Base-by-base conservation (phyloP, 2,888 invertebrate genomes). In the Arctia plantaginis region DNA sequence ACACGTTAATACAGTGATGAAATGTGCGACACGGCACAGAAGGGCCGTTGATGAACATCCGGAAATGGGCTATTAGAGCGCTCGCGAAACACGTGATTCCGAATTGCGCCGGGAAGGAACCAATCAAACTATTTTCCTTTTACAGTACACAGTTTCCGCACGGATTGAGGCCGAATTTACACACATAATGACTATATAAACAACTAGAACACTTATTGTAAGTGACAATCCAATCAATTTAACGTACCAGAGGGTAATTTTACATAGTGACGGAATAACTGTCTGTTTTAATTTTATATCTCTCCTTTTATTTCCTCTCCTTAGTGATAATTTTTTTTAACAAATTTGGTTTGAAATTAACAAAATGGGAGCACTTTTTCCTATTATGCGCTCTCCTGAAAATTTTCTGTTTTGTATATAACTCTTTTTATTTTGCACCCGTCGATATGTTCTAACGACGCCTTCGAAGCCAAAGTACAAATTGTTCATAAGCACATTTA, bases 11-110 rank as follows among this genome's bases (percentile, higher is more conserved):
- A 27, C 59, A 30, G 30, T 30, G 62, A 62, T 62, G 30, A 62
- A 30, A 62, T 18, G 27, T 39, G 15, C 55, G 33, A 35, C 59
- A 30, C 30, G 20, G 35, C 23, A 20, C 23, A 73, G 66, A 76
- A 77, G 69, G 65, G 66, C 66, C 66, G 72, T 65, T 75, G 79
- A 77, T 75, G 73, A 73, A 66, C 35, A 55, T 35, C 71, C 69
- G 79, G 79, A 82, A 78, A 79, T 82, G 77, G 73, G 33, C 69
- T 62, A 64, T 76, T 71, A 64, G 35, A 55, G 66, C 69, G 67
- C 55, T 69, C 39, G 66, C 35, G 69, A 71, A 68, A 75, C 66
- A 72, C 74, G 71, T 64, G 30, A 62, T 59, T 27, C 27, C 64
- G 47, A 75, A 79, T 73, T 78, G 66, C 68, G 33, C n/a, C 65